These are phyloP conservation scores for Heterochromis multidens DNA, from an alignment of 2,113 vertebrate genomes.

Conservation along the genomic window DNA sequence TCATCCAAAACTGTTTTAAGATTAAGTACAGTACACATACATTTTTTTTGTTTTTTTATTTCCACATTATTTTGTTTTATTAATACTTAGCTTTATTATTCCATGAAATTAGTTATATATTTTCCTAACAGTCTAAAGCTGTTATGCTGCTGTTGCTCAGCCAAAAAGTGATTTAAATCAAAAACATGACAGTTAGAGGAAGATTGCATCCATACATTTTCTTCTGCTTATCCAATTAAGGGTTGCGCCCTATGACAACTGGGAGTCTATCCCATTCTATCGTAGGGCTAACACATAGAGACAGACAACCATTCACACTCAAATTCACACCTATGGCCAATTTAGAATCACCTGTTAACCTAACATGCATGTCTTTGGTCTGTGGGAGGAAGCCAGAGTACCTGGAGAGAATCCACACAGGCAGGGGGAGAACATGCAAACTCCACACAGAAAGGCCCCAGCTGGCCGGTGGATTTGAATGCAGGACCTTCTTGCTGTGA, in stretches of 20 bases:
- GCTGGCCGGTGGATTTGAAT: neutral
- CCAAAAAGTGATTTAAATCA: neutral
- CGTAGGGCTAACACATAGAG: neutral
- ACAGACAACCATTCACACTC: neutral
- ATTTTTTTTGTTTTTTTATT: no score
- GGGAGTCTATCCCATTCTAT: neutral
- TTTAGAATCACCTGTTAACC: neutral
- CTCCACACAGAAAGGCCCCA: neutral
- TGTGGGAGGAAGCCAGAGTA: neutral
- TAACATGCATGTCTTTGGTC: neutral
- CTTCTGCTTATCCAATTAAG: neutral
- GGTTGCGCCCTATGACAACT: neutral
- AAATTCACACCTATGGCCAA: neutral
- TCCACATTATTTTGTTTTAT: fast-evolving
- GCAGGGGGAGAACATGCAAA: neutral
- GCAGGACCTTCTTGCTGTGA: neutral
- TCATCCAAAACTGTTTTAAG: neutral
- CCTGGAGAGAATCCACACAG: neutral
- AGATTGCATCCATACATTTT: neutral
- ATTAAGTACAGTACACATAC: neutral
- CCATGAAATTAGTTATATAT: neutral
- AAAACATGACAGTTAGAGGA: neutral
- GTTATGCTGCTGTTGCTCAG: neutral
- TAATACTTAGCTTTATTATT: neutral
- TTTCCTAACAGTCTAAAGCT: neutral